phyloP scores from a whole-genome alignment of 2,797 vertebrate species.

The Neostethus bicornis region DNA sequence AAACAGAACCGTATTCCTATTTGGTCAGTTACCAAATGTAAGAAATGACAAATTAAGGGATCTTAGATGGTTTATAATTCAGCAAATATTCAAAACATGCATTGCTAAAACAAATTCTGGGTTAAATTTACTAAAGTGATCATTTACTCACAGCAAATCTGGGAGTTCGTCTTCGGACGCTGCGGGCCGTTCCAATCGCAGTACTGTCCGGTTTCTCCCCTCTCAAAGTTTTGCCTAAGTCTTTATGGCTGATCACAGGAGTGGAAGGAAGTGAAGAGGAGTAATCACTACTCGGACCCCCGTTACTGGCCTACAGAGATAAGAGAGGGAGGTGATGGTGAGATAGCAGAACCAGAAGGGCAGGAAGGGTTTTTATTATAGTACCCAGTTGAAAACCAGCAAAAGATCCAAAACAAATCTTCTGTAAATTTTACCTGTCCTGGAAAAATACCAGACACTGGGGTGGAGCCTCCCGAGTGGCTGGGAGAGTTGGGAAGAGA shows the following conservation, averaged over 20 bases:
- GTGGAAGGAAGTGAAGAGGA: constrained; percentile 93
- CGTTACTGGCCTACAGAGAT: constrained; percentile 85
- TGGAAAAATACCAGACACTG: constrained; percentile 80
- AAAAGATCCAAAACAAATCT: constrained; percentile 1
- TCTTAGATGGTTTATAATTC: too few relatives aligned
- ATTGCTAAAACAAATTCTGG: background rate
- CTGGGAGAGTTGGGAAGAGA: constrained; percentile 92
- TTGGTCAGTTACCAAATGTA: too few relatives aligned
- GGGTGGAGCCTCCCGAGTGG: constrained; percentile 89
- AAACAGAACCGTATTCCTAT: background rate
- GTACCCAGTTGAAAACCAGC: constrained; percentile 8
- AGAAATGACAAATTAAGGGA: too few relatives aligned
- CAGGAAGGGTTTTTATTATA: constrained; percentile 7
- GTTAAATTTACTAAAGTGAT: background rate
- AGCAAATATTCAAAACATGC: too few relatives aligned
- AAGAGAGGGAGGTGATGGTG: too few relatives aligned
- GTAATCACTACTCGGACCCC: constrained; percentile 92
- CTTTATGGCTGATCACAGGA: constrained; percentile 91
- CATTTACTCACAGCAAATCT: constrained; percentile 83
- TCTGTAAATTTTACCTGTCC: constrained; percentile 75
- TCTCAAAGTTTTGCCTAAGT: constrained; percentile 79
- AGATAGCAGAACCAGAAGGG: constrained; percentile 5
- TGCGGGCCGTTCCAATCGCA: constrained; percentile 87
- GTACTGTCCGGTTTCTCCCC: constrained; percentile 81
- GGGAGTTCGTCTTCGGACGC: constrained; percentile 86